A percentile compares a stretch with the other conserved stretches of the same genome.
Evolutionary conservation across 2,113 vertebrate species (phyloP).

Genomic region (Columbina picui): DNA sequence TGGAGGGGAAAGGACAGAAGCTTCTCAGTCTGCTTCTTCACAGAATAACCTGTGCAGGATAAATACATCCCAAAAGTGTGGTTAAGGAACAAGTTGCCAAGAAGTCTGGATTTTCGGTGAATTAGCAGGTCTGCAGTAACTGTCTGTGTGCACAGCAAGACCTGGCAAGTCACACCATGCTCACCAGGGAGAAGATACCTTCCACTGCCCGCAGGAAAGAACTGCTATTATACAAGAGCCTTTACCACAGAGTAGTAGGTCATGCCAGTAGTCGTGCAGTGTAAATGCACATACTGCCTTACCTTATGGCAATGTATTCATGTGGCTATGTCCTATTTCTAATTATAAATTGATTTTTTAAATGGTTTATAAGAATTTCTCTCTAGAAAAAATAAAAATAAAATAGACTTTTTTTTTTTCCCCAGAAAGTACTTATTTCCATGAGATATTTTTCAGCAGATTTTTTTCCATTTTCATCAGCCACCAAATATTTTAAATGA

Average conservation of each 20-base stretch:
- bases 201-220: not conserved
- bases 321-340: fast-evolving
- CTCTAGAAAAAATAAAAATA: not conserved
- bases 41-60: not conserved
- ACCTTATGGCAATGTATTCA: not conserved
- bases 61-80: not conserved
- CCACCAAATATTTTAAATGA: not conserved
- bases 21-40: not conserved
- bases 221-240: not conserved
- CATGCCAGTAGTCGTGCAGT: not conserved
- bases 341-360: not conserved
- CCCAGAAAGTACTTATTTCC: not conserved
- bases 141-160: not conserved
- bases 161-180: not conserved
- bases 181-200: not conserved
- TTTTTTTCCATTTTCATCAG: not conserved
- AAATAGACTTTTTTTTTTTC: not conserved
- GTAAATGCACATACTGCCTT: not conserved
- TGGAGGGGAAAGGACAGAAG: not conserved
- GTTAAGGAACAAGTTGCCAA: not conserved
- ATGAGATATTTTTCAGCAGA: not conserved
- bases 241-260: not conserved
- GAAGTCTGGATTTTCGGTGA: not conserved
- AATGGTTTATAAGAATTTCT: not conserved
- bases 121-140: not conserved